Conservation (phyloP, 2,888 invertebrate species). For the Agrotis puta region DNA sequence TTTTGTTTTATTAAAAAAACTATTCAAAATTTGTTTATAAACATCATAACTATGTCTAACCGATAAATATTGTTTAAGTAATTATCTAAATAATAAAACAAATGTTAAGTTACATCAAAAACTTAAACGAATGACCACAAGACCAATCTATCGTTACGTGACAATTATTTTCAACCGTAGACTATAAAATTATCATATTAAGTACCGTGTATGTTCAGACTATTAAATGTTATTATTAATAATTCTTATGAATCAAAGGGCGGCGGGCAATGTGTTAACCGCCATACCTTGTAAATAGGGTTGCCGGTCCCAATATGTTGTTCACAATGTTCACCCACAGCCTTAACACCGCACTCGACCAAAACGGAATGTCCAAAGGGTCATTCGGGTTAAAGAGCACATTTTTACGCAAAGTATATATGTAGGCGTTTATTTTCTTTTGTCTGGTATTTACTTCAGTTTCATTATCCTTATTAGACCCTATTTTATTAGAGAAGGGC, state of each 20-base stretch:
- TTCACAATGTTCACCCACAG: slow-evolving; percentile 27
- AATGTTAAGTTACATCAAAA: slow-evolving; percentile 25
- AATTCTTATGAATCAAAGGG: slow-evolving; percentile 78
- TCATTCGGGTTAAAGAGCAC: slow-evolving; percentile 37
- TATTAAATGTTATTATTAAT: slow-evolving; percentile 72
- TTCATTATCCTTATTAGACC: background rate
- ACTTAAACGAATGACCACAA: slow-evolving; percentile 45
- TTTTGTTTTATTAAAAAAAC: too few species aligned
- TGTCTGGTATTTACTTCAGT: slow-evolving; percentile 1
- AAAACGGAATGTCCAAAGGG: slow-evolving; percentile 40
- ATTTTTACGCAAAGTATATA: slow-evolving; percentile 25
- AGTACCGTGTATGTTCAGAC: slow-evolving; percentile 52
- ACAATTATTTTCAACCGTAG: slow-evolving; percentile 59
- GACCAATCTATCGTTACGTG: slow-evolving; percentile 63
- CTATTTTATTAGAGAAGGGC: background rate
- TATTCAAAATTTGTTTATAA: background rate
- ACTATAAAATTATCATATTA: slow-evolving; percentile 68
- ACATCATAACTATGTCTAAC: background rate
- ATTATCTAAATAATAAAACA: background rate
- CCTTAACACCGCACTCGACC: slow-evolving; percentile 37
- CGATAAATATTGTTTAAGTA: background rate
- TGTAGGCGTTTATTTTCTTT: slow-evolving; percentile 19
- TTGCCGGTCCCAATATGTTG: slow-evolving; percentile 48
- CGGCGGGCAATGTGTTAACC: slow-evolving; percentile 75
- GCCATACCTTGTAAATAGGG: slow-evolving; percentile 69